Conservation (phyloP, 2,888 invertebrate species). For the Magallana nippona region DNA sequence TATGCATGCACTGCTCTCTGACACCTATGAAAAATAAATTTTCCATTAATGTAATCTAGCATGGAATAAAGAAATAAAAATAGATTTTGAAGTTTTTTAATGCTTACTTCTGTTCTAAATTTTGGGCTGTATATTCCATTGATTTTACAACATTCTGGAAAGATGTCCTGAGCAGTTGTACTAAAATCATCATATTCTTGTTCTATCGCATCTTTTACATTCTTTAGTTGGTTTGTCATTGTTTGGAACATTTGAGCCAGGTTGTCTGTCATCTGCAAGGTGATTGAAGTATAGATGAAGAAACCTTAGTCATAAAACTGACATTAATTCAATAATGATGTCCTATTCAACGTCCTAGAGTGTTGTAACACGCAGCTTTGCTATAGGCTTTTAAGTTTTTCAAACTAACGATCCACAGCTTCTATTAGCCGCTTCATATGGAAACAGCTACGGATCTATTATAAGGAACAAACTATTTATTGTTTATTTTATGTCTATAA, state of each 20-base stretch:
- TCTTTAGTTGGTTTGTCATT: constrained; percentile 12
- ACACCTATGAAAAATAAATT: not conserved
- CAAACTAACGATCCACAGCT: no score
- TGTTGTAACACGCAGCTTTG: no score
- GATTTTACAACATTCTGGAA: constrained; percentile 28
- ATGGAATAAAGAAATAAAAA: no score
- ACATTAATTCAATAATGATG: no score
- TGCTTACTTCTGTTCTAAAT: constrained; percentile 26
- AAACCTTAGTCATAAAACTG: no score
- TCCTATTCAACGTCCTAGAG: no score
- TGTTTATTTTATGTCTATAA: no score
- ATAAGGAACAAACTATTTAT: no score
- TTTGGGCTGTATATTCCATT: constrained; percentile 12
- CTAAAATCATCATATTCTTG: not conserved
- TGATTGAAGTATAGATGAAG: not conserved
- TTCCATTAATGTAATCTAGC: no score
- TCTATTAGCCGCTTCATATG: no score
- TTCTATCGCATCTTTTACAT: not conserved
- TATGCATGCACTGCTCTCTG: constrained; percentile 26
- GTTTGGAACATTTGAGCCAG: constrained; percentile 22
- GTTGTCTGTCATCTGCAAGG: constrained; percentile 27
- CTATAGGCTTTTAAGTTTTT: no score
- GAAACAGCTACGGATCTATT: no score
- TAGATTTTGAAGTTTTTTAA: not conserved
- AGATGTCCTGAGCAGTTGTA: not conserved